phyloP scores from a whole-genome alignment of 2,888 invertebrate species.

The Phymatocera aterrima region DNA sequence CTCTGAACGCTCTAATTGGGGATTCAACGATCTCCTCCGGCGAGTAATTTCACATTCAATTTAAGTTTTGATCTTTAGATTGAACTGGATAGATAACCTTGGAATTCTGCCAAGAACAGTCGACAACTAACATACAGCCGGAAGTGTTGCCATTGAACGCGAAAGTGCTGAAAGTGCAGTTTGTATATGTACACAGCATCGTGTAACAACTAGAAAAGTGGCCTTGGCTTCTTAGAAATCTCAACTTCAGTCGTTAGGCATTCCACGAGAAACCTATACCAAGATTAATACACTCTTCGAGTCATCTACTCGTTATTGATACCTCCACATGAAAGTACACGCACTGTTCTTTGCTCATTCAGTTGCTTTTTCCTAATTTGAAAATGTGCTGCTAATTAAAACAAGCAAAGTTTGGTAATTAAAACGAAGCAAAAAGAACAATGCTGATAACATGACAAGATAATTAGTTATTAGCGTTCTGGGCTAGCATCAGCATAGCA shows the following conservation, averaged over 20 bases:
- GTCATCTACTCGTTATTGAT: no score
- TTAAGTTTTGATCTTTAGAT: neutral
- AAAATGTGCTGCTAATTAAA: neutral
- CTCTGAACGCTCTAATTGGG: neutral
- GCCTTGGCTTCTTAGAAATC: slow-evolving; percentile 1
- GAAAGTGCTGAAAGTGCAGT: slow-evolving; percentile 31
- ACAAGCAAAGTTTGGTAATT: no score
- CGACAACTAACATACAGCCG: neutral
- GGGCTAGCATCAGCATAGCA: neutral
- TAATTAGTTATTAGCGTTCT: slow-evolving; percentile 15
- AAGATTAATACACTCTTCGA: no score
- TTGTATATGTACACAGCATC: neutral
- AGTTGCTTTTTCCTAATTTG: neutral
- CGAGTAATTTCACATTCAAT: neutral
- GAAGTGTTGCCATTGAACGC: slow-evolving; percentile 9
- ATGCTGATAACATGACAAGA: neutral
- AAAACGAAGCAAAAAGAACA: neutral
- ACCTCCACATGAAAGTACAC: neutral
- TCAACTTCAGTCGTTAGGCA: neutral
- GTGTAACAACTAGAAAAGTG: neutral
- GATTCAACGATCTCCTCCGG: neutral
- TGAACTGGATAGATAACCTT: neutral
- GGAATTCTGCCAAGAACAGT: slow-evolving; percentile 9
- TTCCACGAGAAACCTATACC: neutral
- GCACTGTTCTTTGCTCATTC: neutral